Evolutionary conservation across 2,888 invertebrate species (phyloP).

Genomic region (Beris morrisii): DNA sequence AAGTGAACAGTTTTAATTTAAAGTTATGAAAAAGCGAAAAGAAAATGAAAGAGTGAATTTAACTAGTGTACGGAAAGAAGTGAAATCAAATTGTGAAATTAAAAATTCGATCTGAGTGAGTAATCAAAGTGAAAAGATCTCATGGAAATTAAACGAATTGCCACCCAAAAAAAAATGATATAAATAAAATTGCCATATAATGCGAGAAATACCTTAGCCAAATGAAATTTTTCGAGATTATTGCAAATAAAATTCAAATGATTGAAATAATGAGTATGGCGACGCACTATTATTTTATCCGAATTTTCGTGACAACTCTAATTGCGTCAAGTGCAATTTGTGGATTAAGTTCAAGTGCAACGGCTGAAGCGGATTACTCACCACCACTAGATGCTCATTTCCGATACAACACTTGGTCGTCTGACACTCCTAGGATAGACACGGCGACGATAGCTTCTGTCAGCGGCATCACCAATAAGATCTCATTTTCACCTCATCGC

Average conservation of each 20-base stretch:
- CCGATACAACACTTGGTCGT: conserved; percentile 5
- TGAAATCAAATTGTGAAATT: not conserved
- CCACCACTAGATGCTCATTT: conserved; percentile 6
- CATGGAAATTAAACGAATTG: not conserved
- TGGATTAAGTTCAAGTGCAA: conserved; percentile 17
- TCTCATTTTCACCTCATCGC: not conserved
- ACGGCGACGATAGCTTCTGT: not conserved
- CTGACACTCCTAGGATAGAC: not conserved
- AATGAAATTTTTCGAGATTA: too few species aligned
- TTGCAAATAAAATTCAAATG: too few species aligned
- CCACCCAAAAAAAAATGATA: not conserved
- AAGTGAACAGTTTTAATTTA: conserved; percentile 12
- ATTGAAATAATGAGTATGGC: conserved; percentile 1
- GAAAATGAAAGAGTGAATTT: conserved; percentile 25
- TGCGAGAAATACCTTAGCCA: too few species aligned
- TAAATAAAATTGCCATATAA: too few species aligned
- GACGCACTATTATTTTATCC: not conserved
- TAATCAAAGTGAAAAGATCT: too few species aligned
- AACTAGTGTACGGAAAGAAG: conserved; percentile 6
- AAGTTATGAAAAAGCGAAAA: conserved; percentile 29
- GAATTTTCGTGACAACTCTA: not conserved
- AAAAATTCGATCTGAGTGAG: too few species aligned
- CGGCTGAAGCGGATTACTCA: conserved; percentile 30
- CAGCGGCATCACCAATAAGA: not conserved
- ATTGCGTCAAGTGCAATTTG: not conserved